phyloP scores from a whole-genome alignment of 1,140 invertebrate genomes.

The Aphis craccivora region DNA sequence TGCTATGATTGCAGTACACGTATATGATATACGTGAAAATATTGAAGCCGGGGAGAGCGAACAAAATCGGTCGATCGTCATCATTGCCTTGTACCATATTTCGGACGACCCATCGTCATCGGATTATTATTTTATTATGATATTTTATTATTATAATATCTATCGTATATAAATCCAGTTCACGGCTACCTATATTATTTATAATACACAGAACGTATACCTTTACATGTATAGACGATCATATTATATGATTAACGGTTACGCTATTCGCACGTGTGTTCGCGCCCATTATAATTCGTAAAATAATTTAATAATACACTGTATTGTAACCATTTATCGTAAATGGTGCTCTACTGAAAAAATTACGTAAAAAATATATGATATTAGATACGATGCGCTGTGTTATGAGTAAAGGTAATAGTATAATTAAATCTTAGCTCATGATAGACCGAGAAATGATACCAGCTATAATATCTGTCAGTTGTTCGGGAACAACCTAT shows the following conservation, averaged over 20 bases:
- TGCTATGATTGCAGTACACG: not conserved
- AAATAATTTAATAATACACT: not conserved
- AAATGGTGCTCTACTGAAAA: not conserved
- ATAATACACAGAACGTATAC: not conserved
- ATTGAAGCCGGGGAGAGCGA: not conserved
- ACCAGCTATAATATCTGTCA: no score
- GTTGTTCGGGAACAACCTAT: no score
- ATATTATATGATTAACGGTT: not conserved
- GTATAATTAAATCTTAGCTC: not conserved
- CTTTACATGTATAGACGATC: not conserved
- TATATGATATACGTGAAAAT: not conserved
- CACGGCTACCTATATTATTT: conserved; percentile 25
- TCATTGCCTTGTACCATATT: conserved; percentile 18
- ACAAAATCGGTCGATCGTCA: not conserved
- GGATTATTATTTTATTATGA: not conserved
- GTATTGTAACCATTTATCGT: not conserved
- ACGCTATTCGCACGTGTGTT: not conserved
- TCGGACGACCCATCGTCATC: not conserved
- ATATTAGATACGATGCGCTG: not conserved
- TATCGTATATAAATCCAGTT: not conserved
- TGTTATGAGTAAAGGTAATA: not conserved
- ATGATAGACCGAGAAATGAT: not conserved
- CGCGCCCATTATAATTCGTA: not conserved
- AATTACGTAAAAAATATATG: not conserved
- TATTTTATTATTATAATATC: not conserved